These are phyloP conservation scores for Bacillus rossius DNA, from an alignment of 1,140 invertebrate species.

Conservation along the genomic window DNA sequence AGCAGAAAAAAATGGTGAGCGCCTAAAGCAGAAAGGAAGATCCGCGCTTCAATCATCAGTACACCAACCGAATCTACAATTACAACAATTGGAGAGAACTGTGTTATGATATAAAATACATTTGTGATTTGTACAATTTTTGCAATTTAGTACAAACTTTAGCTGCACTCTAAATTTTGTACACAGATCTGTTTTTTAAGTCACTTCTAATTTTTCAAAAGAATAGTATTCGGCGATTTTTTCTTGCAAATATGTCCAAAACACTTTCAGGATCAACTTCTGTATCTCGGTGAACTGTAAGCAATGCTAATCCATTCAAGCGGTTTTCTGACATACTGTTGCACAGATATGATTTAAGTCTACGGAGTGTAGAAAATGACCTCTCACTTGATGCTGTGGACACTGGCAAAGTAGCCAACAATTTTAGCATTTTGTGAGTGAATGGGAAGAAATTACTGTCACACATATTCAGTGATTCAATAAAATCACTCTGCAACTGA, in stretches of 20 bases:
- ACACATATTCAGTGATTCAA: slow-evolving; percentile 6
- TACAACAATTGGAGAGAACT: no score
- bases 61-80: no score
- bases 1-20: no score
- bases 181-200: no score
- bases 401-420: slow-evolving; percentile 10
- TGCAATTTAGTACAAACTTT: no score
- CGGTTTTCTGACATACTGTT: slow-evolving; percentile 8
- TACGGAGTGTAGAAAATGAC: slow-evolving; percentile 16
- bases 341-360: slow-evolving; percentile 16
- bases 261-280: not conserved
- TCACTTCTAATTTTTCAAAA: no score
- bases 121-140: no score
- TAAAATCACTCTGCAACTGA: not conserved
- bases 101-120: no score
- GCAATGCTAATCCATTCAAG: slow-evolving; percentile 17
- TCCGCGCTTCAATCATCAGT: no score
- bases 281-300: slow-evolving; percentile 14
- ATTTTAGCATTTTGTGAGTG: slow-evolving; percentile 8
- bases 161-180: no score
- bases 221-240: no score
- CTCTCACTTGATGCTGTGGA: slow-evolving; percentile 11
- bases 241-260: not conserved
- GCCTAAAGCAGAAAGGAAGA: no score
- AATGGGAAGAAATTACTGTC: slow-evolving; percentile 9